These are phyloP conservation scores for Malurus elegans DNA, from an alignment of 2,113 vertebrate genomes.

Conservation along the genomic window DNA sequence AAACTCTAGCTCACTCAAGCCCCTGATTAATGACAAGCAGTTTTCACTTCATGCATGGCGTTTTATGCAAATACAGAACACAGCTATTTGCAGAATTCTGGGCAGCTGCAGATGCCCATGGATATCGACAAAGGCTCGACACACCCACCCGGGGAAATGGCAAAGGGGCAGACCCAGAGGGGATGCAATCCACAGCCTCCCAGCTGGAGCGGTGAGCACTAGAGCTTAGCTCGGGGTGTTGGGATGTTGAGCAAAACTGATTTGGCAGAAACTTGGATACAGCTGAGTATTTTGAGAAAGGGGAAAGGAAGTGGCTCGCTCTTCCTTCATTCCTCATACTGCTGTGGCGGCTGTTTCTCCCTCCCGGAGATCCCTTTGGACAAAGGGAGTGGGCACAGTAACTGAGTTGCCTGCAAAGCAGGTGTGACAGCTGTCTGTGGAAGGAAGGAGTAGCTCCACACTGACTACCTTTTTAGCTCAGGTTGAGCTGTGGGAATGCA, in stretches of 20 bases:
- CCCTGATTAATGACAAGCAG: constrained; percentile 22
- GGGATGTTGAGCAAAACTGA: not conserved
- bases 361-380: not conserved
- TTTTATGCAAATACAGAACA: not conserved
- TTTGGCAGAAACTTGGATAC: not conserved
- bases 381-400: not conserved
- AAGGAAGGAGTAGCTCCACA: not conserved
- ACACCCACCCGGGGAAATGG: not conserved
- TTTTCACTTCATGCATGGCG: not conserved
- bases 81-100: not conserved
- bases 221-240: not conserved
- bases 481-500: not conserved
- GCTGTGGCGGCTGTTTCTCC: not conserved
- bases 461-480: not conserved
- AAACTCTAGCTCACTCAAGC: not conserved
- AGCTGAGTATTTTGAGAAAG: not conserved
- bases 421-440: not conserved
- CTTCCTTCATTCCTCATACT: not conserved
- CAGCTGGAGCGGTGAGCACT: not conserved
- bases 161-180: not conserved
- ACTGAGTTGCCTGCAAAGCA: not conserved
- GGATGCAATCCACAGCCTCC: not conserved
- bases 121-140: not conserved
- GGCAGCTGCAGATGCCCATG: not conserved
- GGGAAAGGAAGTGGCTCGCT: not conserved